Evolutionary conservation across 2,797 vertebrate species (phyloP).

Genomic region (Echiichthys vipera): DNA sequence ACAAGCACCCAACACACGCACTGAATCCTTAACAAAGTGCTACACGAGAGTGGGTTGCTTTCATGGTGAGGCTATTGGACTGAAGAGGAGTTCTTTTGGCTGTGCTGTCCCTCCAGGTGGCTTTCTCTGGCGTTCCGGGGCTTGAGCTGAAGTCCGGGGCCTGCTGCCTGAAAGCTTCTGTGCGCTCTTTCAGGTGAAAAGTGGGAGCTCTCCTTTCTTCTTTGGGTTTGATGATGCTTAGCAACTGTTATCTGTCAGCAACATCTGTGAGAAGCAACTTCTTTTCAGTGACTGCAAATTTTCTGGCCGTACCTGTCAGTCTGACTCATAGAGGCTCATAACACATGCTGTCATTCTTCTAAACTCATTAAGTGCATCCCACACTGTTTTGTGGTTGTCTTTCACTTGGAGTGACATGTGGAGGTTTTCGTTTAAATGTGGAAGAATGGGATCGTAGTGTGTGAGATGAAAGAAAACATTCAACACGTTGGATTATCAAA

Average conservation of each 20-base stretch:
- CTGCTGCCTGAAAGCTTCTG: conserved; percentile 51
- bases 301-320: conserved; percentile 74
- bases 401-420: conserved; percentile 58
- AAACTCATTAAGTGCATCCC: conserved; percentile 73
- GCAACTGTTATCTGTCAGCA: conserved; percentile 81
- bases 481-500: conserved; percentile 14
- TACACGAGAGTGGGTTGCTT: conserved; percentile 26
- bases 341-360: conserved; percentile 68
- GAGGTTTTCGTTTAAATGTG: conserved; percentile 41
- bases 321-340: conserved; percentile 61
- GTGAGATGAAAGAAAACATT: conserved; percentile 11
- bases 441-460: conserved; percentile 40
- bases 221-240: conserved; percentile 67
- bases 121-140: conserved; percentile 36
- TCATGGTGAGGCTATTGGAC: conserved; percentile 17
- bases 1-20: background rate
- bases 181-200: conserved; percentile 54
- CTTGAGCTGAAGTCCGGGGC: conserved; percentile 53
- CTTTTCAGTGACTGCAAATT: conserved; percentile 68
- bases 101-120: conserved; percentile 46
- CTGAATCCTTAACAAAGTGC: conserved; percentile 33
- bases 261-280: conserved; percentile 83
- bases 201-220: conserved; percentile 52
- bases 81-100: conserved; percentile 38
- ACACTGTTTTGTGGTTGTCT: conserved; percentile 52